Conservation (phyloP, 1,140 invertebrate genomes). For the Eueides isabella region DNA sequence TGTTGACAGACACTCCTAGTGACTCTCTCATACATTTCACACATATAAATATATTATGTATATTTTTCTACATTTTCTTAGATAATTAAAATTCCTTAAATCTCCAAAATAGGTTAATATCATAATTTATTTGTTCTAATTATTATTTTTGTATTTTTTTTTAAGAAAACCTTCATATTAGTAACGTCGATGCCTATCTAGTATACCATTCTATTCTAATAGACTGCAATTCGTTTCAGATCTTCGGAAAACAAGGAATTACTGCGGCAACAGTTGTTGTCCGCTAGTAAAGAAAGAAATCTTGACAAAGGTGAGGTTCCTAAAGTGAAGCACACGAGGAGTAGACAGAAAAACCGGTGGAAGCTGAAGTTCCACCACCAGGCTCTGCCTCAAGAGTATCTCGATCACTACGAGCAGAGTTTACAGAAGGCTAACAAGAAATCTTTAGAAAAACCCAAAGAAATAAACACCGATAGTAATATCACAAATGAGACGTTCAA, state of each 20-base stretch:
- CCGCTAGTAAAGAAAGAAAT: conserved; percentile 63
- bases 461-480: conserved; percentile 56
- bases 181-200: no score
- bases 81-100: no score
- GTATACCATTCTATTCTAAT: no score
- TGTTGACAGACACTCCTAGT: not conserved
- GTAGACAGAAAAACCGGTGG: conserved; percentile 86
- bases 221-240: no score
- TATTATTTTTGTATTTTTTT: no score
- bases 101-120: no score
- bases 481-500: conserved; percentile 85
- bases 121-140: no score
- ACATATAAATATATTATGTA: no score
- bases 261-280: conserved; percentile 68
- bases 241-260: conserved; percentile 73
- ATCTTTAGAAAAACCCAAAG: conserved; percentile 68
- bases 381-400: conserved; percentile 89
- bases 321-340: conserved; percentile 69
- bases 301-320: conserved; percentile 55
- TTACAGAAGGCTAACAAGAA: conserved; percentile 80
- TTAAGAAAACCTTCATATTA: no score
- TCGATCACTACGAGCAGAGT: conserved; percentile 90
- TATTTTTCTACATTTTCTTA: not conserved
- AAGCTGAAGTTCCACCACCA: conserved; percentile 93
- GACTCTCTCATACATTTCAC: not conserved